These are phyloP conservation scores for Gonioctena quinquepunctata DNA, from an alignment of 1,140 invertebrate genomes.

Conservation along the genomic window DNA sequence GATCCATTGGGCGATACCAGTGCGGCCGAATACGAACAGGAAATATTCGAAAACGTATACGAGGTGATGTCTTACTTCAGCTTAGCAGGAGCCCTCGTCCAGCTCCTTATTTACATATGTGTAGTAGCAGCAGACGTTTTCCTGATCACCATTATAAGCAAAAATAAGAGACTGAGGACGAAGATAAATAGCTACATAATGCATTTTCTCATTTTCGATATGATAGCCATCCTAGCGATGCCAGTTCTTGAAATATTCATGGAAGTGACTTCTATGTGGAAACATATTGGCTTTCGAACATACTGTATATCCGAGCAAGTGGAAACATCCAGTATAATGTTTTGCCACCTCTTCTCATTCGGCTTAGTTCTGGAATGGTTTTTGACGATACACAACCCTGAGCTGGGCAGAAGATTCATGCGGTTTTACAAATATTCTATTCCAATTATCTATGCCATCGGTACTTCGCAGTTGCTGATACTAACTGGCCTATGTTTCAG, in stretches of 20 bases:
- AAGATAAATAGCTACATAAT: not conserved
- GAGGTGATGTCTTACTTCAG: too few species aligned
- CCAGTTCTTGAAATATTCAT: not conserved
- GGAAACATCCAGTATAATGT: not conserved
- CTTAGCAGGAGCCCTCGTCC: too few species aligned
- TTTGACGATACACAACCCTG: not conserved
- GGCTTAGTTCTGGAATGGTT: not conserved
- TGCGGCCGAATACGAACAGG: not conserved
- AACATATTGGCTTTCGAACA: not conserved
- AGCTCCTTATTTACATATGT: not conserved
- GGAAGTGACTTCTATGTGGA: not conserved
- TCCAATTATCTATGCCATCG: not conserved
- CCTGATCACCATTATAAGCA: not conserved
- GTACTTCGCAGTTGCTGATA: not conserved
- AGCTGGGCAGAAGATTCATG: not conserved
- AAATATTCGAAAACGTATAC: too few species aligned
- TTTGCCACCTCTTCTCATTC: not conserved
- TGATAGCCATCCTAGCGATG: not conserved
- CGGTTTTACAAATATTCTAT: not conserved
- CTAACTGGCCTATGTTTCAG: not conserved
- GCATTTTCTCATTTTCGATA: not conserved
- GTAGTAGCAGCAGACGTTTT: not conserved
- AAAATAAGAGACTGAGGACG: not conserved
- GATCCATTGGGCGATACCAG: not conserved
- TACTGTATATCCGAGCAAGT: not conserved